Evolutionary conservation across 2,113 vertebrate species (phyloP).

Genomic region (Falcunculus frontatus): DNA sequence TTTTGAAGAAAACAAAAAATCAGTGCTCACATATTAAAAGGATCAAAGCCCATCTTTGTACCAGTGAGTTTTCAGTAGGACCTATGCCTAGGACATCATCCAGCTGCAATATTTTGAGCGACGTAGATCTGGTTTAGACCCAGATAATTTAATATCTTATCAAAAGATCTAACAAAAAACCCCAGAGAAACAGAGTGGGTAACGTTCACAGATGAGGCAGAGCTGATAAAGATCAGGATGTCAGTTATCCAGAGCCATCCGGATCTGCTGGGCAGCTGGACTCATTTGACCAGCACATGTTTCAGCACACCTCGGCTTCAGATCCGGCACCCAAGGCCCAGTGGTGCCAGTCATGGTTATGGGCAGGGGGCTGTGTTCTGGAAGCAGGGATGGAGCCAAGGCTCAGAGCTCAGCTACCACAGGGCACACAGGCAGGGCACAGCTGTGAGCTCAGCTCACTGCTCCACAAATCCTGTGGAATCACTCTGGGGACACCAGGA

Average conservation of each 20-base stretch:
- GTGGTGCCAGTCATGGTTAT: fast-evolving
- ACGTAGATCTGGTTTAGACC: not conserved
- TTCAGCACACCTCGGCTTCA: not conserved
- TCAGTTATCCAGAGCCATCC: not conserved
- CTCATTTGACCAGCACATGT: not conserved
- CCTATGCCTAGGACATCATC: not conserved
- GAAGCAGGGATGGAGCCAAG: not conserved
- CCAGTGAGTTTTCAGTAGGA: not conserved
- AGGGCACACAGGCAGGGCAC: not conserved
- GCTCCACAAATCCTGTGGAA: not conserved
- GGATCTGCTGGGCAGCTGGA: not conserved
- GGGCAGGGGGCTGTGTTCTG: not conserved
- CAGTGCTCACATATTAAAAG: not conserved
- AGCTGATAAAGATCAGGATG: not conserved
- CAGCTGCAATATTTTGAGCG: not conserved
- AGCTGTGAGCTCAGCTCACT: not conserved
- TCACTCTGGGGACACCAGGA: not conserved
- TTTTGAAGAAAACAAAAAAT: not conserved
- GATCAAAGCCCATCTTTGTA: not conserved
- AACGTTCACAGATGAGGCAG: not conserved
- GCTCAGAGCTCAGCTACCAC: not conserved
- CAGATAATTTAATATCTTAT: not conserved
- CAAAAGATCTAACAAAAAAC: not conserved
- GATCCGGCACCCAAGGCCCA: not conserved
- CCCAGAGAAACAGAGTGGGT: not conserved